Percentiles rank a stretch among this genome's conserved stretches.
Conservation (phyloP, 2,888 invertebrate species). For the Ctenicera cuprea region DNA sequence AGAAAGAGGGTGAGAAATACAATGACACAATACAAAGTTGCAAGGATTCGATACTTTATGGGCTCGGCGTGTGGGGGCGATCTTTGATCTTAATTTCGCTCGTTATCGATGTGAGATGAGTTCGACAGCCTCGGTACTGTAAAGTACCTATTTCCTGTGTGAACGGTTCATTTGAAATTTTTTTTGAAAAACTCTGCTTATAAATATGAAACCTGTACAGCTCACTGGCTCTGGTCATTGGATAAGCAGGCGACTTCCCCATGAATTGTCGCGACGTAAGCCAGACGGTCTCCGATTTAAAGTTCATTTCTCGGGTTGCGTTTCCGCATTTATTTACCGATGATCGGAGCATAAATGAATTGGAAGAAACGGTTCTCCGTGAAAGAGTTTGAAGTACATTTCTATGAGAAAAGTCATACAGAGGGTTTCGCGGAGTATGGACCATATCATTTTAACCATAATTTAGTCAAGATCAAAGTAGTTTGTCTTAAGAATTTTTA, state of each 20-base stretch:
- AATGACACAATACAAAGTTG: slow-evolving; percentile 13
- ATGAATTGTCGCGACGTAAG: slow-evolving; percentile 32
- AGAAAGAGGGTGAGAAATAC: slow-evolving; percentile 1
- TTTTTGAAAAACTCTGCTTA: slow-evolving; percentile 8
- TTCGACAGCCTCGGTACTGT: background rate
- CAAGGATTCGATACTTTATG: slow-evolving; percentile 1
- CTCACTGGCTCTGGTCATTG: slow-evolving; percentile 16
- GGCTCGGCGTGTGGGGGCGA: slow-evolving; percentile 4
- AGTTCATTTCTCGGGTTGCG: slow-evolving; percentile 27
- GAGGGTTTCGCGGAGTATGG: too few relatives aligned
- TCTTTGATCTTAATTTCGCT: slow-evolving; percentile 17
- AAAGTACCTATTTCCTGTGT: slow-evolving; percentile 21
- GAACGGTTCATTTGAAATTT: slow-evolving; percentile 6
- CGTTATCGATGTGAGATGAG: background rate
- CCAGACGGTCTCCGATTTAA: slow-evolving; percentile 35
- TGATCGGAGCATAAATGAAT: background rate
- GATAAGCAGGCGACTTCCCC: slow-evolving; percentile 33
- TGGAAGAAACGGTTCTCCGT: background rate
- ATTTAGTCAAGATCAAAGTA: too few relatives aligned
- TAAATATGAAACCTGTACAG: slow-evolving; percentile 19
- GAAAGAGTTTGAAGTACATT: background rate
- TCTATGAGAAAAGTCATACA: too few relatives aligned
- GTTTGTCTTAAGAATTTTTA: too few relatives aligned
- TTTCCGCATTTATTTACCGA: slow-evolving; percentile 27
- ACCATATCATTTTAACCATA: too few relatives aligned